Conservation (phyloP, 2,888 invertebrate genomes). For the Drosophila stalkeri region DNA sequence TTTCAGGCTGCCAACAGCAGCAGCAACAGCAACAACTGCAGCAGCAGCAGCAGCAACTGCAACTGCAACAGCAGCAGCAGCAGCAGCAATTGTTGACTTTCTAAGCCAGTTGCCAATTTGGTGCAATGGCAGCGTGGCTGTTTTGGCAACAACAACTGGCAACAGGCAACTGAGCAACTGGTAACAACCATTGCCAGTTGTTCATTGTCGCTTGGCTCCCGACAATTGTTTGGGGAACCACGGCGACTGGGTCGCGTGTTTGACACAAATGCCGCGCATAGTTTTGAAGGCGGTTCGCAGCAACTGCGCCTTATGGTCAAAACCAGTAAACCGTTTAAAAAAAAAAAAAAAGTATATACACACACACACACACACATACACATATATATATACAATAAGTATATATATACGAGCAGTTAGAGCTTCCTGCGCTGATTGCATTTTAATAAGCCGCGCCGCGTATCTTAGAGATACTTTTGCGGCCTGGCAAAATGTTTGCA, state of each 20-base stretch:
- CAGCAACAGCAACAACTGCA: neutral
- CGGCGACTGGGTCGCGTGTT: slow-evolving; percentile 79
- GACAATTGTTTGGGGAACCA: slow-evolving; percentile 62
- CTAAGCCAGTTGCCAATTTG: slow-evolving; percentile 80
- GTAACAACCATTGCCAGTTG: slow-evolving; percentile 27
- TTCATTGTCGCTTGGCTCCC: slow-evolving; percentile 21
- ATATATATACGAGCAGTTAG: slow-evolving; percentile 22
- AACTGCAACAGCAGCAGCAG: neutral
- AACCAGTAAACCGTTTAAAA: slow-evolving; percentile 52
- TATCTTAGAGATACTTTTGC: slow-evolving; percentile 52
- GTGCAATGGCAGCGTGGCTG: slow-evolving; percentile 60
- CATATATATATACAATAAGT: slow-evolving; percentile 17
- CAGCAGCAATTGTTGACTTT: slow-evolving; percentile 58
- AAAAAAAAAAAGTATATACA: neutral
- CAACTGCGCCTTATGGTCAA: slow-evolving; percentile 73
- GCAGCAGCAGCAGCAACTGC: neutral
- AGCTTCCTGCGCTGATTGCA: slow-evolving; percentile 77
- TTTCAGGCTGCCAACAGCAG: slow-evolving; percentile 56
- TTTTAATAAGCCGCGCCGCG: slow-evolving; percentile 68
- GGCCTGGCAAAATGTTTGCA: slow-evolving; percentile 57
- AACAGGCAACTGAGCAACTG: slow-evolving; percentile 36
- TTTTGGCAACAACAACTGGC: slow-evolving; percentile 60
- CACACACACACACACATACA: no score
- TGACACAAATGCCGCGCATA: slow-evolving; percentile 78
- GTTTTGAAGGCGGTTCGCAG: slow-evolving; percentile 79